These are phyloP conservation scores for Campoplex capitator DNA, from an alignment of 2,888 invertebrate genomes.

Conservation along the genomic window DNA sequence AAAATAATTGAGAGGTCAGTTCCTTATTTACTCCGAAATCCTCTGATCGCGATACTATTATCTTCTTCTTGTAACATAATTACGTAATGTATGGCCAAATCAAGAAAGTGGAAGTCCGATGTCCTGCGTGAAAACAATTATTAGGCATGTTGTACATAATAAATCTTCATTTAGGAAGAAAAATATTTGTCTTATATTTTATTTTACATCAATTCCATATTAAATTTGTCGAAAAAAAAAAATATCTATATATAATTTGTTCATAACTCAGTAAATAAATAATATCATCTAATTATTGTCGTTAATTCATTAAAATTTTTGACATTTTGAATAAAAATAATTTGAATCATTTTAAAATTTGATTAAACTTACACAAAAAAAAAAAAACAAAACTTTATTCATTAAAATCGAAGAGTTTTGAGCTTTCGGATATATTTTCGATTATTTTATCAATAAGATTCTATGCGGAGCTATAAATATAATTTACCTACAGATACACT, in stretches of 20 bases:
- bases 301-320: background rate
- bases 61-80: slow-evolving; percentile 61
- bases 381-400: background rate
- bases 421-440: background rate
- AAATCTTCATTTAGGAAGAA: slow-evolving; percentile 67
- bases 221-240: background rate
- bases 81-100: slow-evolving; percentile 58
- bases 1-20: slow-evolving; percentile 46
- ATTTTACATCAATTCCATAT: slow-evolving; percentile 36
- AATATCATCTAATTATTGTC: background rate
- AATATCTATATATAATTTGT: background rate
- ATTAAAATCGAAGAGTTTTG: background rate
- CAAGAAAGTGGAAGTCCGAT: slow-evolving; percentile 58
- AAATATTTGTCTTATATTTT: slow-evolving; percentile 31
- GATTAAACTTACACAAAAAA: background rate
- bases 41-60: slow-evolving; percentile 48
- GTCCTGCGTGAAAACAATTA: slow-evolving; percentile 61
- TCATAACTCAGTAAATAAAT: background rate
- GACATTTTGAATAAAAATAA: background rate
- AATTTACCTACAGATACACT: background rate
- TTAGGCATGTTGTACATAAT: slow-evolving; percentile 71
- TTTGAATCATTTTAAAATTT: background rate
- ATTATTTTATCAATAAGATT: background rate
- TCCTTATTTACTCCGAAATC: slow-evolving; percentile 60
- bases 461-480: background rate